These are phyloP conservation scores for Eurytemora carolleeae DNA, from an alignment of 1,140 invertebrate species.

Conservation along the genomic window DNA sequence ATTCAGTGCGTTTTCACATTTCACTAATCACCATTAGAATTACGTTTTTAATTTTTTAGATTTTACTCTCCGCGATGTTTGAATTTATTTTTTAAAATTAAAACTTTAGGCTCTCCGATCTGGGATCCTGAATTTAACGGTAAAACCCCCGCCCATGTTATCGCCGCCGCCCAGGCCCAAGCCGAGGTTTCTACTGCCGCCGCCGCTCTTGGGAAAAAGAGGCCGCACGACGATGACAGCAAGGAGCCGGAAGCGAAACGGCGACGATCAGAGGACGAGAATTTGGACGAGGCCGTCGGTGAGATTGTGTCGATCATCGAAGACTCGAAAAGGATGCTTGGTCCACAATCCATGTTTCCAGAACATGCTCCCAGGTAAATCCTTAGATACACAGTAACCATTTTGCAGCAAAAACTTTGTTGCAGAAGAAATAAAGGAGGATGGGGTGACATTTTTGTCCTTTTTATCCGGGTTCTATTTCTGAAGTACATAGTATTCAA, in stretches of 20 bases:
- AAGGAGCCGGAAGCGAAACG: conserved; percentile 26
- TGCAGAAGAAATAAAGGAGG: too few relatives aligned
- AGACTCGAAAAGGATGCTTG: conserved; percentile 51
- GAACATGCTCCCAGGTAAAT: conserved; percentile 56
- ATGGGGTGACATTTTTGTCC: too few relatives aligned
- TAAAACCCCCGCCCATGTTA: conserved; percentile 40
- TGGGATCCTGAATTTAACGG: conserved; percentile 78
- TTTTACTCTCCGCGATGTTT: too few relatives aligned
- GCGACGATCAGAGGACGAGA: conserved; percentile 25
- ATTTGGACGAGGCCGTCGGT: conserved; percentile 41
- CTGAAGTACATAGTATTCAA: too few relatives aligned
- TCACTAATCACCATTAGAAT: too few relatives aligned
- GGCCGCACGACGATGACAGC: conserved; percentile 9
- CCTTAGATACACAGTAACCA: too few relatives aligned
- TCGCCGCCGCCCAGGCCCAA: conserved; percentile 24
- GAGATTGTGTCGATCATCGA: conserved; percentile 53
- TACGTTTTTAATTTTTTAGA: too few relatives aligned
- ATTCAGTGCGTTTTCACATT: too few relatives aligned
- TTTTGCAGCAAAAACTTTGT: too few relatives aligned
- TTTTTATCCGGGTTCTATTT: too few relatives aligned
- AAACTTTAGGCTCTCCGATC: conserved; percentile 74
- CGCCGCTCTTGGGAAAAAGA: background rate
- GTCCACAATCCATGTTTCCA: conserved; percentile 57
- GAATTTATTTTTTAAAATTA: too few relatives aligned
- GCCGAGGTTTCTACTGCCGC: conserved; percentile 13